Evolutionary conservation across 2,113 vertebrate genomes (phyloP).

Genomic region (Scopus umbretta): DNA sequence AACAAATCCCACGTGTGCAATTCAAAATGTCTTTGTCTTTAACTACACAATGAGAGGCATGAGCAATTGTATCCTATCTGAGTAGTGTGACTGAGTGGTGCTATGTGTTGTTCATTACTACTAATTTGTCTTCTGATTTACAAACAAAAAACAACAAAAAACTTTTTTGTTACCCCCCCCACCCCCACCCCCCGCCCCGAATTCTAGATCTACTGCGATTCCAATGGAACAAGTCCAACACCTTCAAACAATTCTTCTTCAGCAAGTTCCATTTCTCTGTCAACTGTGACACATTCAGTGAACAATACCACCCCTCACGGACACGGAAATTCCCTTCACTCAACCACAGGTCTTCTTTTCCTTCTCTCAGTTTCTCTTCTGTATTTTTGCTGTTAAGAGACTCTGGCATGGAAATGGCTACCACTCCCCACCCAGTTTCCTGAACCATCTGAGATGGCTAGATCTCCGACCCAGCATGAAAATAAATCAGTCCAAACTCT

Average conservation of each 20-base stretch:
- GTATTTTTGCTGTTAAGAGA: constrained; percentile 77
- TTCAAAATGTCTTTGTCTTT: background rate
- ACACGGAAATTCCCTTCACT: constrained; percentile 63
- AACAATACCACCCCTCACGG: constrained; percentile 60
- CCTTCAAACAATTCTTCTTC: constrained; percentile 4
- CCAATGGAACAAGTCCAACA: background rate
- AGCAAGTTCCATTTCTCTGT: constrained; percentile 9
- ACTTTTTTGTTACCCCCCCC: background rate
- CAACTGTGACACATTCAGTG: constrained; percentile 41
- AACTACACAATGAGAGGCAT: background rate
- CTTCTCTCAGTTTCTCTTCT: constrained; percentile 71
- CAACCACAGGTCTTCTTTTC: constrained; percentile 63
- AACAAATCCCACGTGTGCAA: background rate
- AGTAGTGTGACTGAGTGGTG: background rate
- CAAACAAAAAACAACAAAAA: background rate
- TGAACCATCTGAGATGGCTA: constrained; percentile 52
- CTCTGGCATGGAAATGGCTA: constrained; percentile 66
- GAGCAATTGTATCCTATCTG: background rate
- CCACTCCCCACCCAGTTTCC: constrained; percentile 49
- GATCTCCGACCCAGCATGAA: constrained; percentile 56
- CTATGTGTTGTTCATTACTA: background rate
- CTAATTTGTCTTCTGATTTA: background rate
- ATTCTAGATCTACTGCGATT: constrained; percentile 67
- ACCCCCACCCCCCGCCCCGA: background rate
- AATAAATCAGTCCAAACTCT: constrained; percentile 48